These are phyloP conservation scores for Melitaea cinxia DNA, from an alignment of 1,140 invertebrate species.

Conservation along the genomic window DNA sequence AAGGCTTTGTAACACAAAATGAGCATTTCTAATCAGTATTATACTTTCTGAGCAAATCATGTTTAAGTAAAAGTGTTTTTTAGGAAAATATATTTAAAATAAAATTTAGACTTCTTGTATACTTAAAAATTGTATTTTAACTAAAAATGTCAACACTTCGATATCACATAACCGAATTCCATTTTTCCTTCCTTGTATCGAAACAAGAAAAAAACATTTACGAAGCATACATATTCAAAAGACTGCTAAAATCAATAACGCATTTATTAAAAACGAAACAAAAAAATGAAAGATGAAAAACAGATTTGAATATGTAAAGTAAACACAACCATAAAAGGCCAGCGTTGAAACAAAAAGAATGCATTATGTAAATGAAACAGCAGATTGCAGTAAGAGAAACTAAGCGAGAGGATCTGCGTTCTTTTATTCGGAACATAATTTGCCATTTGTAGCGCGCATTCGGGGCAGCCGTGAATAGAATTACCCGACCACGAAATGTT, in stretches of 20 bases:
- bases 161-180: no score
- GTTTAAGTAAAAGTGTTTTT: no score
- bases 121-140: no score
- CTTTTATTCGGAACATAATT: slow-evolving; percentile 33
- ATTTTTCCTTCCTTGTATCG: no score
- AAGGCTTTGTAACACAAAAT: no score
- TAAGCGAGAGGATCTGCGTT: slow-evolving; percentile 14
- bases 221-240: neutral
- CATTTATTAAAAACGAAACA: neutral
- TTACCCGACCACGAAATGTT: slow-evolving; percentile 32
- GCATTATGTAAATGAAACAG: slow-evolving; percentile 19
- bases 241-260: neutral
- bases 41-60: no score
- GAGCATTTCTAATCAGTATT: no score
- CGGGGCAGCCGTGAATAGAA: slow-evolving; percentile 39
- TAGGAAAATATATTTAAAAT: no score
- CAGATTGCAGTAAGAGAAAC: slow-evolving; percentile 26
- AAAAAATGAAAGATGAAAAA: neutral
- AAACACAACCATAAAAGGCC: slow-evolving; percentile 4
- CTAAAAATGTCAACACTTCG: no score
- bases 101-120: no score
- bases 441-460: slow-evolving; percentile 42
- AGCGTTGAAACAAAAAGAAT: slow-evolving; percentile 7
- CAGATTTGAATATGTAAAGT: slow-evolving; percentile 5
- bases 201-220: no score